Conservation (phyloP, 2,888 invertebrate species). For the Clitarchus hookeri region DNA sequence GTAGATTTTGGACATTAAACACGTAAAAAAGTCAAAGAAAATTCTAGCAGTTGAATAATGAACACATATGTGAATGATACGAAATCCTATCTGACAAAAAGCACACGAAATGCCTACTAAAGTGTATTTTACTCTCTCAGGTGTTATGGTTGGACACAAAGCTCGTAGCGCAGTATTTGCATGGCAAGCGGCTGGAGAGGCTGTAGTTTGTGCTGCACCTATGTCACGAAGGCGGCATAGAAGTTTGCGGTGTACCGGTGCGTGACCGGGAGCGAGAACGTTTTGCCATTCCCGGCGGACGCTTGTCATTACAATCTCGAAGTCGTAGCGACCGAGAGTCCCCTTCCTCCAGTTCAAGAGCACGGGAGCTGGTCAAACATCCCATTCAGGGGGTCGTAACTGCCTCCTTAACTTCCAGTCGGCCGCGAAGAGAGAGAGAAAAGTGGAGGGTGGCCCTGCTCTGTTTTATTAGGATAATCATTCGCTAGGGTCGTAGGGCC, state of each 20-base stretch:
- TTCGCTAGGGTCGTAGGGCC: constrained; percentile 5
- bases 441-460: background rate
- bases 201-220: background rate
- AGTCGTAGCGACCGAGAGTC: background rate
- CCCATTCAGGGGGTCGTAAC: constrained; percentile 5
- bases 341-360: background rate
- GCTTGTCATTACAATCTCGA: constrained; percentile 14
- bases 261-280: background rate
- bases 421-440: background rate
- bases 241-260: background rate
- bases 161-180: too few relatives aligned
- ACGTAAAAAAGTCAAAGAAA: too few relatives aligned
- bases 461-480: constrained; percentile 31
- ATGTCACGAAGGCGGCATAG: too few relatives aligned
- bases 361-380: constrained; percentile 23
- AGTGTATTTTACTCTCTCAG: too few relatives aligned
- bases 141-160: too few relatives aligned
- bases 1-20: too few relatives aligned
- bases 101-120: too few relatives aligned
- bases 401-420: constrained; percentile 16
- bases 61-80: too few relatives aligned
- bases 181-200: too few relatives aligned
- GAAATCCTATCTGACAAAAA: too few relatives aligned
- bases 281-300: constrained; percentile 15
- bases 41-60: too few relatives aligned